A percentile compares a stretch with the other conserved stretches of the same genome.
Conservation (phyloP, 2,797 vertebrate species). For the Etheostoma nigrum region DNA sequence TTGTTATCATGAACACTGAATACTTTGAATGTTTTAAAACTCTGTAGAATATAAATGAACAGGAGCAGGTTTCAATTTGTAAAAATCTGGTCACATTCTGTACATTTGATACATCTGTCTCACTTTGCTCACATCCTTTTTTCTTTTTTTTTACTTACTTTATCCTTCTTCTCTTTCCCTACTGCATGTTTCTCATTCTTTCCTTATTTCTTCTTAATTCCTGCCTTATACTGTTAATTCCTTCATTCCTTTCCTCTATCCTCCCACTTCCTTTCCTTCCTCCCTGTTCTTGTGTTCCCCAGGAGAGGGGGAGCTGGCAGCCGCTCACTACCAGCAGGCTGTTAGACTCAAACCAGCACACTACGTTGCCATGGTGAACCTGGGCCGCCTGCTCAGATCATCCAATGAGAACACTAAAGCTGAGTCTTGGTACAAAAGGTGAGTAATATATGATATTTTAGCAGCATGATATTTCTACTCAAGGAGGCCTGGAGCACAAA, state of each 20-base stretch:
- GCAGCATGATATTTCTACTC: not conserved
- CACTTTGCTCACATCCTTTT: not conserved
- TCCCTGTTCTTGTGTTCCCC: not conserved
- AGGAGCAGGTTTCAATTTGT: not conserved
- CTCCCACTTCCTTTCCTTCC: not conserved
- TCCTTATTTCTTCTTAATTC: not conserved
- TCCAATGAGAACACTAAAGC: slow-evolving; percentile 91
- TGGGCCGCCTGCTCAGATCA: slow-evolving; percentile 94
- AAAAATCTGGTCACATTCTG: not conserved
- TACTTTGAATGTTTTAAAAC: too few species aligned
- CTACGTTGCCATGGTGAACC: slow-evolving; percentile 97
- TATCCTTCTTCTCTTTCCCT: not conserved
- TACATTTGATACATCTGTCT: not conserved
- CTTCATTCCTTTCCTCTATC: not conserved
- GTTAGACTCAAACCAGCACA: slow-evolving; percentile 91
- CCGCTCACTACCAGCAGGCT: slow-evolving; percentile 92
- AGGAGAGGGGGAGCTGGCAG: slow-evolving; percentile 89
- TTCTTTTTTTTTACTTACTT: not conserved
- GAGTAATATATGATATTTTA: slow-evolving; percentile 39
- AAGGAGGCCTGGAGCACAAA: not conserved
- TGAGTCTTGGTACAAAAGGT: slow-evolving; percentile 96
- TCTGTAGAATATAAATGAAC: not conserved
- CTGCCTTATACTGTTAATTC: not conserved
- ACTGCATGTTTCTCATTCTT: not conserved
- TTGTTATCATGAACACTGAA: not conserved